Evolutionary conservation across 2,797 vertebrate species (phyloP).

Genomic region (Sylvilagus floridanus): DNA sequence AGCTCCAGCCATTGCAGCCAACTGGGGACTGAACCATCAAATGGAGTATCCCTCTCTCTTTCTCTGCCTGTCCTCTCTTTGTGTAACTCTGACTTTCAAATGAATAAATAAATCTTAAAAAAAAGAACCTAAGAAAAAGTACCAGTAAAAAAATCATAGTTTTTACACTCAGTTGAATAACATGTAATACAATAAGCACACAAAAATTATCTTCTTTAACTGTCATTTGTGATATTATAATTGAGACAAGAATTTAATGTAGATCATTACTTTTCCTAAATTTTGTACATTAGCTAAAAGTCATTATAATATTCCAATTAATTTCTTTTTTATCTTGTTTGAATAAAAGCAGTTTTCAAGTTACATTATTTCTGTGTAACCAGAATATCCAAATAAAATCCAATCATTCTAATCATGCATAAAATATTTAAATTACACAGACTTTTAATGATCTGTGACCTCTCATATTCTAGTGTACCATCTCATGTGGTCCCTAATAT

Average conservation of each 20-base stretch:
- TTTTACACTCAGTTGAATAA: conserved; percentile 71
- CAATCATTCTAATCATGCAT: conserved; percentile 36
- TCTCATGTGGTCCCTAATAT: conserved; percentile 32
- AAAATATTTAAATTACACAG: conserved; percentile 38
- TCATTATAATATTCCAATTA: conserved; percentile 60
- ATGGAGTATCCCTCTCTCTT: too few species aligned
- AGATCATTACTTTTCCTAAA: conserved; percentile 78
- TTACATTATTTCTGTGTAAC: conserved; percentile 61
- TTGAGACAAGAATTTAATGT: conserved; percentile 67
- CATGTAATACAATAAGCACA: conserved; percentile 68
- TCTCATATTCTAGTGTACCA: conserved; percentile 41
- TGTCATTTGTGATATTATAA: conserved; percentile 77
- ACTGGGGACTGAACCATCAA: too few species aligned
- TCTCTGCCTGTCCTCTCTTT: too few species aligned
- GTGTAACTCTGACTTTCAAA: too few species aligned
- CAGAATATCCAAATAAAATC: conserved; percentile 22
- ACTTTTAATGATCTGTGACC: conserved; percentile 32
- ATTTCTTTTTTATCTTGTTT: conserved; percentile 60
- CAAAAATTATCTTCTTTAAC: conserved; percentile 60
- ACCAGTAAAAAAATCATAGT: background rate
- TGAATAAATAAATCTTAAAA: too few species aligned
- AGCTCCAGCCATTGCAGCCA: too few species aligned
- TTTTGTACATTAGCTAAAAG: conserved; percentile 61
- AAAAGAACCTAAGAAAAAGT: too few species aligned
- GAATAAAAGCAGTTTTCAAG: conserved; percentile 69